Percentiles rank a stretch among this genome's conserved stretches.
phyloP scores from a whole-genome alignment of 2,797 vertebrate genomes.

The Megaceryle alcyon region DNA sequence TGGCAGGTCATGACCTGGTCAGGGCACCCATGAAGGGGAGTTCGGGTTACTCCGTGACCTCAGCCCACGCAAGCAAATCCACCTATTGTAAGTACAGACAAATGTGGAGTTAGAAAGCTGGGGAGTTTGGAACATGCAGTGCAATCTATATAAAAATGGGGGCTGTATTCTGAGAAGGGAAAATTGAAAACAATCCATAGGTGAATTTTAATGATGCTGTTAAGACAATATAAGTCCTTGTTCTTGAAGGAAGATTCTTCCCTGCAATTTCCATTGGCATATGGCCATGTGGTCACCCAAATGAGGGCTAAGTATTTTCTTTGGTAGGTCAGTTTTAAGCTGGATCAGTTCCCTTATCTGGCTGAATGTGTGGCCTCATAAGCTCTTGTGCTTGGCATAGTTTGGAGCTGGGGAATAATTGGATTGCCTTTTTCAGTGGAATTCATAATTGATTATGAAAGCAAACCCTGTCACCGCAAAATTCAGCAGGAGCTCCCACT shows the following conservation, averaged over 20 bases:
- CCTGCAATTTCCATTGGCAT: background rate
- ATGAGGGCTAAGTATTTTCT: background rate
- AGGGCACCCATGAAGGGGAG: background rate
- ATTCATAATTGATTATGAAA: slow-evolving; percentile 44
- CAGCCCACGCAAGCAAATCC: background rate
- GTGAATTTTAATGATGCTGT: background rate
- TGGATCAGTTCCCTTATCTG: slow-evolving; percentile 19
- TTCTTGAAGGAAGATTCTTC: background rate
- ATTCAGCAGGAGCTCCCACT: background rate
- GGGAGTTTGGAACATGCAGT: background rate
- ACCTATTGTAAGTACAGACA: background rate
- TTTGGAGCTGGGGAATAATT: slow-evolving; percentile 19
- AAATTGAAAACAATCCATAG: background rate
- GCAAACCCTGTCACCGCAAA: slow-evolving; percentile 14
- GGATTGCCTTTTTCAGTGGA: slow-evolving; percentile 47
- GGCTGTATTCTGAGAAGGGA: background rate
- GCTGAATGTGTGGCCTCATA: slow-evolving; percentile 2
- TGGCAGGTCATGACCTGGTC: slow-evolving; percentile 11
- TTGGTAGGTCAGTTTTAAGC: background rate
- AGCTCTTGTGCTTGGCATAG: background rate
- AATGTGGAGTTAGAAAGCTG: background rate
- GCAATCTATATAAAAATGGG: background rate
- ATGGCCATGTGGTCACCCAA: background rate
- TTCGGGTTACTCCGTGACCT: background rate
- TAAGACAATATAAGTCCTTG: background rate